A percentile compares a stretch with the other conserved stretches of the same genome.
phyloP scores from a whole-genome alignment of 2,797 vertebrate genomes.

The Coregonus sp. region DNA sequence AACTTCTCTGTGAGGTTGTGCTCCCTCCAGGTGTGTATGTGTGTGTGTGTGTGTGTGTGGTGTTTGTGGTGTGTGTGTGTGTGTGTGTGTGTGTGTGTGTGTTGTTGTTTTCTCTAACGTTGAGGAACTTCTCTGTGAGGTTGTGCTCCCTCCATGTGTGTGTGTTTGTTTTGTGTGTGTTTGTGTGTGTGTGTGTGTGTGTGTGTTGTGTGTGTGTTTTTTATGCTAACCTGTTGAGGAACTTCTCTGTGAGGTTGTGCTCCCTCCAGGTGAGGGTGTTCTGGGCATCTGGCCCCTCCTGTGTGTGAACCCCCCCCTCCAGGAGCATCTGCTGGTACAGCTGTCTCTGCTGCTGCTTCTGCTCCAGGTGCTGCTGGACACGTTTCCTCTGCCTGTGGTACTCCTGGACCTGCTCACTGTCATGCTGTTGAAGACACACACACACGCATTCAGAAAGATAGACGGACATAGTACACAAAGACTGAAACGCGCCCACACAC shows the following conservation, averaged over 20 bases:
- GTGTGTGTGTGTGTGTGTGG: no score
- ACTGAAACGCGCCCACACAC: neutral
- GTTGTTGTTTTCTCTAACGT: constrained; percentile 60
- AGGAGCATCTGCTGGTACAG: constrained; percentile 97
- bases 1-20: constrained; percentile 96
- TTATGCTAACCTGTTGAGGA: constrained; percentile 89
- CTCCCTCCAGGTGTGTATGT: constrained; percentile 95
- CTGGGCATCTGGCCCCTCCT: constrained; percentile 80
- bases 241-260: constrained; percentile 93
- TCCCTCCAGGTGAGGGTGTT: constrained; percentile 84
- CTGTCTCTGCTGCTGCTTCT: constrained; percentile 94
- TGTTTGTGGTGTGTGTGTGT: neutral
- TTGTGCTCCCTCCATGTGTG: constrained; percentile 95
- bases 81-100: no score
- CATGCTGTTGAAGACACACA: constrained; percentile 64
- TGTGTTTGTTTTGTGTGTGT: no score
- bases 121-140: constrained; percentile 96
- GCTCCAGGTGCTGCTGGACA: constrained; percentile 95
- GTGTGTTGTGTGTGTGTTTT: neutral
- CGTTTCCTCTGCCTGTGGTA: constrained; percentile 92
- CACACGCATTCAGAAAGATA: neutral
- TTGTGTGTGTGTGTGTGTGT: no score
- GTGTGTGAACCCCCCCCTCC: constrained; percentile 91
- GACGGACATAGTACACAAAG: neutral
- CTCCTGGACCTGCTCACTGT: constrained; percentile 89